These are phyloP conservation scores for Indicator indicator DNA, from an alignment of 2,113 vertebrate species.

Conservation along the genomic window DNA sequence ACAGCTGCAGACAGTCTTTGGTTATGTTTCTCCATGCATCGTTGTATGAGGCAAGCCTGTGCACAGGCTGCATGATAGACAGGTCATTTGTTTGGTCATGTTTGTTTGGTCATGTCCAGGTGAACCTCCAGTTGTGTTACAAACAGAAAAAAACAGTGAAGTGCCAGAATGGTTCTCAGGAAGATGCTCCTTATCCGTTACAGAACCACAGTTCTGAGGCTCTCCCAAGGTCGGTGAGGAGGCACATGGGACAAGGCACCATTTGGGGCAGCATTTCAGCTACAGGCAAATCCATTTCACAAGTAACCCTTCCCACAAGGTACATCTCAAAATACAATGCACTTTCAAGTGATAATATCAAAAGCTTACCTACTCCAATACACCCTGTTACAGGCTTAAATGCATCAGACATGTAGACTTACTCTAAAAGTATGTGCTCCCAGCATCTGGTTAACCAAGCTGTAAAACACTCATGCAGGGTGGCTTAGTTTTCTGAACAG, in stretches of 20 bases:
- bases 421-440: background rate
- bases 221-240: background rate
- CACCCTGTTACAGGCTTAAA: background rate
- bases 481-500: background rate
- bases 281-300: background rate
- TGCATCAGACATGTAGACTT: background rate
- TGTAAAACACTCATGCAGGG: background rate
- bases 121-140: background rate
- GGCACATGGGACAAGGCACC: accelerated
- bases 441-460: background rate
- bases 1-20: background rate
- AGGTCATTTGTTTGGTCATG: accelerated
- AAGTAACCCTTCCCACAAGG: background rate
- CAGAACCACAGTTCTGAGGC: background rate
- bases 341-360: background rate
- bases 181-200: background rate
- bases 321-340: background rate
- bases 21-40: background rate
- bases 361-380: background rate
- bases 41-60: accelerated
- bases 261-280: background rate
- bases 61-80: accelerated
- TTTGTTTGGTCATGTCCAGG: accelerated
- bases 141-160: background rate
- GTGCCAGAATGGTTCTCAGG: background rate